Conservation (phyloP, 2,113 vertebrate genomes). For the Macroglossus sobrinus region DNA sequence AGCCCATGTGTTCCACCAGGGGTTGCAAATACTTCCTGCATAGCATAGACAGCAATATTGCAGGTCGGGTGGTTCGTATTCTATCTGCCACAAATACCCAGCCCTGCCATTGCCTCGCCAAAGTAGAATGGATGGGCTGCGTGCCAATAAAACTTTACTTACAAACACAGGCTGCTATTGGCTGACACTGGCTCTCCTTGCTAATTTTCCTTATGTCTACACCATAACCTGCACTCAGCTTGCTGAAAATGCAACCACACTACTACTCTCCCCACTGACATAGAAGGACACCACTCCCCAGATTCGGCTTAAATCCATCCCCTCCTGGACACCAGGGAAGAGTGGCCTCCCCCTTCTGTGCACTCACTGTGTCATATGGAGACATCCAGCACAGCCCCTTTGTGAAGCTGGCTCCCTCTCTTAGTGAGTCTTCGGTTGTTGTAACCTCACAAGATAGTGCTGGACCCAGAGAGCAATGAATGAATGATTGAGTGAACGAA, state of each 20-base stretch:
- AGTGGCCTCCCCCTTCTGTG: not conserved
- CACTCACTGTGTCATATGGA: not conserved
- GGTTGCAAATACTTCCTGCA: no score
- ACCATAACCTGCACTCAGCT: not conserved
- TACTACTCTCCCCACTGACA: not conserved
- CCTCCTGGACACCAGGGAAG: not conserved
- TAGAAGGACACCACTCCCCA: no score
- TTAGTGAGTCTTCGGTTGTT: not conserved
- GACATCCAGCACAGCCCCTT: not conserved
- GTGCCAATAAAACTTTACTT: not conserved
- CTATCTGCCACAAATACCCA: not conserved
- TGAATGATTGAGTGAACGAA: not conserved
- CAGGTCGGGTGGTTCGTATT: not conserved
- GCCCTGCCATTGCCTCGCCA: not conserved
- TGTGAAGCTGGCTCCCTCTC: not conserved
- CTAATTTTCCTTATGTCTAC: not conserved
- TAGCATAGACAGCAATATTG: not conserved
- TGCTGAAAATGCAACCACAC: not conserved
- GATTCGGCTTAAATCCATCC: not conserved
- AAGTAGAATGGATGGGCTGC: not conserved
- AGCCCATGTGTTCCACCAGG: not conserved
- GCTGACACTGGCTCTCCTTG: not conserved
- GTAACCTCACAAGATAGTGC: not conserved
- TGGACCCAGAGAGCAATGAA: not conserved
- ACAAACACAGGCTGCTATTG: not conserved